A percentile compares a stretch with the other conserved stretches of the same genome.
Conservation (phyloP, 2,888 invertebrate species). For the Pterobdella sp. region DNA sequence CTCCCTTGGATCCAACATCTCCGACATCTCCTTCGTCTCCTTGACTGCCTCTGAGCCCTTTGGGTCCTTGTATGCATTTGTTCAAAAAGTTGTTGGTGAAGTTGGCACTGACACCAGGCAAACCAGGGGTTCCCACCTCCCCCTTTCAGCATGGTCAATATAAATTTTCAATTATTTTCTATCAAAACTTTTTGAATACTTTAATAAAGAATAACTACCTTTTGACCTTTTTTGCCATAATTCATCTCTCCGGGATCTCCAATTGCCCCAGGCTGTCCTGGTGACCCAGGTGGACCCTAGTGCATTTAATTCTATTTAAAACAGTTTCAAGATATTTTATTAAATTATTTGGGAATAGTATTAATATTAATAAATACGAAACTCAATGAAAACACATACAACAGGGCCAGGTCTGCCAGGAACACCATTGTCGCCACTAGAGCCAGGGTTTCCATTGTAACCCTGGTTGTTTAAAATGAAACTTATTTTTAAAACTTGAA, state of each 20-base stretch:
- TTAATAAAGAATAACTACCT: too few species aligned
- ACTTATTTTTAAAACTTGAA: not conserved
- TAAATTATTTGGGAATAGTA: not conserved
- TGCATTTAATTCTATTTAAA: too few species aligned
- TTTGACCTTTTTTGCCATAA: not conserved
- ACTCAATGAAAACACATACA: not conserved
- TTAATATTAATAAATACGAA: not conserved
- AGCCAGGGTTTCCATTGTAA: not conserved
- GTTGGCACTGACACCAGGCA: not conserved
- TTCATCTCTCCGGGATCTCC: conserved; percentile 33
- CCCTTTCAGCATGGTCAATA: too few species aligned
- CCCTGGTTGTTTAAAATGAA: not conserved
- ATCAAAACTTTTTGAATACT: too few species aligned
- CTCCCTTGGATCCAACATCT: conserved; percentile 16
- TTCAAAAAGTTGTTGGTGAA: not conserved
- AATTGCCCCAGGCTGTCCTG: conserved; percentile 32
- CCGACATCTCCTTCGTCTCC: not conserved
- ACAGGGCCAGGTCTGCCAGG: not conserved
- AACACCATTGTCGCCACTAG: not conserved
- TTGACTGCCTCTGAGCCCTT: not conserved
- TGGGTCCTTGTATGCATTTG: not conserved
- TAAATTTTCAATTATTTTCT: too few species aligned
- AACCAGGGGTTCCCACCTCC: conserved; percentile 10
- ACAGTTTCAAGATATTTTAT: not conserved
- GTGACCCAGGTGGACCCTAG: conserved; percentile 32